phyloP scores from a whole-genome alignment of 2,797 vertebrate species.

The Kryptolebias ocellatus region DNA sequence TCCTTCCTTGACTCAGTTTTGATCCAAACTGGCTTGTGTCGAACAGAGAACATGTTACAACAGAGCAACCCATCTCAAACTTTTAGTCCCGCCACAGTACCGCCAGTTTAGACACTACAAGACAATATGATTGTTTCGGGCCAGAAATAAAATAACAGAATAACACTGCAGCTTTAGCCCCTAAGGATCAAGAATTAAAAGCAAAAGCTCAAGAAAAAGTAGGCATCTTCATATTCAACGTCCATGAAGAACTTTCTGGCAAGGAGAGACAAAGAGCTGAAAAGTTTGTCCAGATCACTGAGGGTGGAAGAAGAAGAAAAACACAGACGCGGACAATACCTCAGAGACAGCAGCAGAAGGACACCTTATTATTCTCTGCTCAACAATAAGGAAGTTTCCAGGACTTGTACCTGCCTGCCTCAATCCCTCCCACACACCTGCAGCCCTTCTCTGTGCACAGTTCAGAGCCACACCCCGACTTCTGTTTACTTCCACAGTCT shows the following conservation, averaged over 20 bases:
- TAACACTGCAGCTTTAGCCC: slow-evolving; percentile 3
- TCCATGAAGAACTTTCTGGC: background rate
- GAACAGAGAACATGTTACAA: background rate
- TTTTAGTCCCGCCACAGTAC: slow-evolving; percentile 7
- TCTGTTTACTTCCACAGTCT: background rate
- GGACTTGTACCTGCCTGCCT: slow-evolving; percentile 43
- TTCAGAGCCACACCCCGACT: slow-evolving; percentile 54
- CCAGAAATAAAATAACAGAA: slow-evolving; percentile 6
- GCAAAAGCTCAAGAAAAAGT: no score
- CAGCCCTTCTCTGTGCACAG: background rate
- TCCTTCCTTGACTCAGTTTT: background rate
- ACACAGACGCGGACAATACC: slow-evolving; percentile 3
- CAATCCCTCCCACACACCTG: slow-evolving; percentile 25
- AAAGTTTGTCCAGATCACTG: background rate
- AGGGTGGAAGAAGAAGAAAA: background rate
- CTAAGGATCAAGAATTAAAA: no score
- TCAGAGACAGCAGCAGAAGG: background rate
- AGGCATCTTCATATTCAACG: background rate
- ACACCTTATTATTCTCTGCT: slow-evolving; percentile 22
- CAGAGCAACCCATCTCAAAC: slow-evolving; percentile 24
- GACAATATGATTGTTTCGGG: slow-evolving; percentile 8
- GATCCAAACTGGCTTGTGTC: background rate
- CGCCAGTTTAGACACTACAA: slow-evolving; percentile 15
- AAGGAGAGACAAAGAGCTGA: background rate
- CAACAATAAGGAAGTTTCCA: slow-evolving; percentile 38